These are phyloP conservation scores for Amphiura filiformis DNA, from an alignment of 35 echinoderm and acorn worm genomes.

Conservation along the genomic window DNA sequence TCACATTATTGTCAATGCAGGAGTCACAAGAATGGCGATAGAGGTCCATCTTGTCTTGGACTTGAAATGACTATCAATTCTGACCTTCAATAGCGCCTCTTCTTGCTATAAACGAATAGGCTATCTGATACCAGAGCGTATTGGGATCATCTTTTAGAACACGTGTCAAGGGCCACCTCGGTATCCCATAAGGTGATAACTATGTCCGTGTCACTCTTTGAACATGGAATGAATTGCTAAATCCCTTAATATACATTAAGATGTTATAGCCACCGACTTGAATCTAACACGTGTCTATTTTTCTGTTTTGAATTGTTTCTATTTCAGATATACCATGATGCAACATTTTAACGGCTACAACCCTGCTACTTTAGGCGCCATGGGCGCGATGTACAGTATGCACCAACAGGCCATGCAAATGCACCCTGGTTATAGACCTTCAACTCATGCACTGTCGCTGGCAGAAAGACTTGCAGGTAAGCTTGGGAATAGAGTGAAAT, in stretches of 20 bases:
- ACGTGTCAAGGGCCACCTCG: neutral
- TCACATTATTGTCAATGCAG: neutral
- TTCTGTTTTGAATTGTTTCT: neutral
- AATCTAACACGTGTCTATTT: too few species aligned
- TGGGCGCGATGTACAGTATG: constrained; percentile 92
- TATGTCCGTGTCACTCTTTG: neutral
- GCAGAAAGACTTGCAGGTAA: constrained; percentile 95
- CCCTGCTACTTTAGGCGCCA: constrained; percentile 79
- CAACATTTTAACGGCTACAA: constrained; percentile 88
- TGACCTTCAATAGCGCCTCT: too few species aligned
- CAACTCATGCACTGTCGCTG: constrained; percentile 88
- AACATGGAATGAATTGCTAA: neutral
- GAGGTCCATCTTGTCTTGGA: neutral
- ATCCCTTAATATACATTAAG: too few species aligned
- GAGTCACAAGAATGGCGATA: neutral
- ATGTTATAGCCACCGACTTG: too few species aligned
- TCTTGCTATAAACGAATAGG: too few species aligned
- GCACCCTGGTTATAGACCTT: constrained; percentile 90
- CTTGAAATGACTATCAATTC: neutral
- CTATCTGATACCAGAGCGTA: neutral
- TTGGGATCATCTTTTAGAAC: neutral
- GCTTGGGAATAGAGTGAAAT: constrained; percentile 19
- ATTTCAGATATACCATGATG: constrained; percentile 48
- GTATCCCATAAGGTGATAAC: neutral
- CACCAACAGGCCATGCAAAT: constrained; percentile 79